Evolutionary conservation across 2,797 vertebrate species (phyloP).

Genomic region (Pagetopsis macropterus): DNA sequence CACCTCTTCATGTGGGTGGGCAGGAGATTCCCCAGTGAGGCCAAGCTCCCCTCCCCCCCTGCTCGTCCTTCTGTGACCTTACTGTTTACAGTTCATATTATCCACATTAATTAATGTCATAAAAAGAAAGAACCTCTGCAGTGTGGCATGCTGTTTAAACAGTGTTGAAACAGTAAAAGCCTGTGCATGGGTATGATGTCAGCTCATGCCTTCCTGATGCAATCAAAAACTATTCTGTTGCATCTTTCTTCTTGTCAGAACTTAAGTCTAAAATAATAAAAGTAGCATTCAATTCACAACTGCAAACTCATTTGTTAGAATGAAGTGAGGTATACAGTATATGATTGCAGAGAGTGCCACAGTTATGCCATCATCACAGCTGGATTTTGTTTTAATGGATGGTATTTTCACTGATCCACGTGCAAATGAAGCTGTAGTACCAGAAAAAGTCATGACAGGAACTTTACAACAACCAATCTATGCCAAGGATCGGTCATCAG

Average conservation of each 20-base stretch:
- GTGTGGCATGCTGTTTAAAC: slow-evolving; percentile 18
- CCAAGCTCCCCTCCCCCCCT: slow-evolving; percentile 53
- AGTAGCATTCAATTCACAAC: slow-evolving; percentile 3
- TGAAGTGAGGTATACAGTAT: slow-evolving; percentile 8
- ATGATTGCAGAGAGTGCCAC: not conserved
- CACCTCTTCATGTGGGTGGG: slow-evolving; percentile 47
- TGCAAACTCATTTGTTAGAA: slow-evolving; percentile 5
- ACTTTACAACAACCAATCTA: slow-evolving; percentile 33
- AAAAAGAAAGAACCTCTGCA: slow-evolving; percentile 37
- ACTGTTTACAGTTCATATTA: slow-evolving; percentile 52
- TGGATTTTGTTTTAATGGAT: slow-evolving; percentile 27
- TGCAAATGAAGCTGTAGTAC: slow-evolving; percentile 49
- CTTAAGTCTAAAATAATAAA: slow-evolving; percentile 9
- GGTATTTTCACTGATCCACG: slow-evolving; percentile 36
- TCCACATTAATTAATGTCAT: slow-evolving; percentile 48
- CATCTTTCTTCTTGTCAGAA: not conserved
- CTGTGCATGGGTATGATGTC: slow-evolving; percentile 26
- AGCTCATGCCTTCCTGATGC: slow-evolving; percentile 1
- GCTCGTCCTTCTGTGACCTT: slow-evolving; percentile 52
- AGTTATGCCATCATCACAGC: slow-evolving; percentile 16
- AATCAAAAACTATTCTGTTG: slow-evolving; percentile 6
- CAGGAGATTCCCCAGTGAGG: slow-evolving; percentile 48
- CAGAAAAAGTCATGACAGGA: slow-evolving; percentile 53
- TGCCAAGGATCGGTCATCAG: slow-evolving; percentile 72
- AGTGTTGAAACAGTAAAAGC: slow-evolving; percentile 45